Evolutionary conservation across 2,888 invertebrate species (phyloP), one percentile per base, ranked within the genome.

Genomic region (Nemurella pictetii): DNA sequence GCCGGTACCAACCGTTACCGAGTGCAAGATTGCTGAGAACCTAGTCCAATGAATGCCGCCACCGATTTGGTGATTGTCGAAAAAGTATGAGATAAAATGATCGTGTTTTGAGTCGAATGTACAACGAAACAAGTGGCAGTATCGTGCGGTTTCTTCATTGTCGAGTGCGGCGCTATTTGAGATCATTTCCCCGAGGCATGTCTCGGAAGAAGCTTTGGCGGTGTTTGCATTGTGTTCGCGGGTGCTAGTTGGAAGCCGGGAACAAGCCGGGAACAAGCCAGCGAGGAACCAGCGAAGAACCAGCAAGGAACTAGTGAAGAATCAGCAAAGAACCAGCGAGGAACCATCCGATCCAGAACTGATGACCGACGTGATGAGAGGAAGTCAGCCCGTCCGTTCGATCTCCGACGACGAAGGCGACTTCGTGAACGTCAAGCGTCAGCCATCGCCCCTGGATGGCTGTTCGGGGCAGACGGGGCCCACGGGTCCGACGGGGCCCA

Each of bases 401-500:
- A 84, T 82, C 26, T 29, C 26, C 28, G 32, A 73, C 72, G 84
- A 72, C 84, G 84, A 84, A 75, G 80, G 80, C 35, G 80, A 84
- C 72, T 78, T 27, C 55, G 25, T 75, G 20, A 35, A 32, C n/a
- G 84, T 86, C 80, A 85, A 85, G 83, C 75, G 84, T 28, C 83
- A 75, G 15, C 86, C 84, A 28, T 86, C 90, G 89, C 88, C 89
- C 89, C 85, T 87, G 85, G 87, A 85, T 80, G 87, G 87, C 15
- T 86, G 90, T 89, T 90, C 89, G 89, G 55, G 55, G 55, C 12
- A 20, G 9, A 12, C 55, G 93, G 92, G 83, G 91, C 92, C 85
- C 93, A 92, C 87, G 15, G 9, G 15, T 20, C 93, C 36, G 85
- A 92, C 85, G 93, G 92, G 87, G 2, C 12, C 55, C 12, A 93